phyloP scores from a whole-genome alignment of 1,140 invertebrate genomes.

The Prorops nasuta region DNA sequence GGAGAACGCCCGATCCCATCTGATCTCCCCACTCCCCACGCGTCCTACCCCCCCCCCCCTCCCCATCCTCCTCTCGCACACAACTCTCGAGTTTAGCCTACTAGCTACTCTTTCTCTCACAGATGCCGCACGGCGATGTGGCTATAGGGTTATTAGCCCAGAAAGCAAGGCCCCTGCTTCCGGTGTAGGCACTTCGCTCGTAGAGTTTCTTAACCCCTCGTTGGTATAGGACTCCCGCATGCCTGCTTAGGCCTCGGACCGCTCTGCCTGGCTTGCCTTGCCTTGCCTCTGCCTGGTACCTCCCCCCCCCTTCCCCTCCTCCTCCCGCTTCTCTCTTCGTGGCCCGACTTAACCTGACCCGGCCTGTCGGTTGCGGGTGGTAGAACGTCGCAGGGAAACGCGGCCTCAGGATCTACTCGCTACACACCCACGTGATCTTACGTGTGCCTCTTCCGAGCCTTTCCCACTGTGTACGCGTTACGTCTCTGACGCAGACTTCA shows the following conservation, averaged over 20 bases:
- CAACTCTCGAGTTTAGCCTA: no score
- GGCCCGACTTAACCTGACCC: background rate
- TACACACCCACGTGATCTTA: no score
- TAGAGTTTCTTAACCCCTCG: conserved; percentile 57
- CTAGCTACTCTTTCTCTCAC: no score
- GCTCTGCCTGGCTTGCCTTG: conserved; percentile 15
- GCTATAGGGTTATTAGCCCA: conserved; percentile 57
- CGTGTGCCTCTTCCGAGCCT: no score
- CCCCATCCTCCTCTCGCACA: background rate
- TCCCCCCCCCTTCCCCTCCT: background rate
- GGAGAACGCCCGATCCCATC: background rate
- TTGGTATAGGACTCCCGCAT: conserved; percentile 34
- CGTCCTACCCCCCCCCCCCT: background rate
- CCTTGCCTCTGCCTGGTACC: background rate
- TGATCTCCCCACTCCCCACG: background rate
- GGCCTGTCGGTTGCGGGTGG: conserved; percentile 29
- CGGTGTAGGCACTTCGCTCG: conserved; percentile 53
- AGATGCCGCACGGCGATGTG: conserved; percentile 46
- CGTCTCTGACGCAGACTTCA: conserved; percentile 3
- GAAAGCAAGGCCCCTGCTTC: conserved; percentile 57
- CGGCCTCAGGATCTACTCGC: no score
- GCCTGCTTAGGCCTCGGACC: conserved; percentile 37
- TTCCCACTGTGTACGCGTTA: no score
- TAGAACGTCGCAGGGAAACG: conserved; percentile 20
- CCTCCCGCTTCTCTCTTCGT: no score